phyloP scores from a whole-genome alignment of 1,140 invertebrate species.

The Nephotettix cincticeps region DNA sequence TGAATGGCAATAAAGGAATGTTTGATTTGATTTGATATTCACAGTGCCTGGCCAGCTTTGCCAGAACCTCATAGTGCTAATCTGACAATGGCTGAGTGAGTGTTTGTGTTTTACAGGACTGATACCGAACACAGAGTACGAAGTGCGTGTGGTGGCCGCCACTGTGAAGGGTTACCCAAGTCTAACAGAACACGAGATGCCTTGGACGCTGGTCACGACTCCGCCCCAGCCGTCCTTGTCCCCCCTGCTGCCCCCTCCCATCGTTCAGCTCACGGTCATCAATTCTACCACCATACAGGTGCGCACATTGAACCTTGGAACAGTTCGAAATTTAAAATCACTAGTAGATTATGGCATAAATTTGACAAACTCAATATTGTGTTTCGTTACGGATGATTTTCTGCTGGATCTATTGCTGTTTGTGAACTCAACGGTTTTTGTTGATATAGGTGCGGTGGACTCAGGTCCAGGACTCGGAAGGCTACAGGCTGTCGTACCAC shows the following conservation, averaged over 20 bases:
- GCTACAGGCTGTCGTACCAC: conserved; percentile 51
- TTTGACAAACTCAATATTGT: too few species aligned
- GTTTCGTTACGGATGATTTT: too few species aligned
- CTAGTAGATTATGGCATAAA: too few species aligned
- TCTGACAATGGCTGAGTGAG: too few species aligned
- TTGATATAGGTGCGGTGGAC: conserved; percentile 50
- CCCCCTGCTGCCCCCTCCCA: conserved; percentile 45
- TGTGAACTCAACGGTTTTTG: neutral
- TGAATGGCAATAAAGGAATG: too few species aligned
- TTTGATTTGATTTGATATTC: too few species aligned
- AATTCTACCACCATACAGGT: conserved; percentile 52
- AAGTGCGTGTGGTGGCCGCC: conserved; percentile 57
- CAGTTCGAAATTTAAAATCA: too few species aligned
- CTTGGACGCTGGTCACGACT: conserved; percentile 55
- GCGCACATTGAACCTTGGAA: too few species aligned
- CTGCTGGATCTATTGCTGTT: too few species aligned
- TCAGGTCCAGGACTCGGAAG: conserved; percentile 45
- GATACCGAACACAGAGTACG: conserved; percentile 55
- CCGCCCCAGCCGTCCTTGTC: conserved; percentile 44
- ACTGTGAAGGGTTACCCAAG: conserved; percentile 53
- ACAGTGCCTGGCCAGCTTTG: too few species aligned
- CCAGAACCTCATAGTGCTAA: too few species aligned
- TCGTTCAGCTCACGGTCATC: conserved; percentile 48
- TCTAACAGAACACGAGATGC: conserved; percentile 50
- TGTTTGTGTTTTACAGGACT: conserved; percentile 47